Evolutionary conservation across 2,888 invertebrate species (phyloP).

Genomic region (Ectobius pallidus): DNA sequence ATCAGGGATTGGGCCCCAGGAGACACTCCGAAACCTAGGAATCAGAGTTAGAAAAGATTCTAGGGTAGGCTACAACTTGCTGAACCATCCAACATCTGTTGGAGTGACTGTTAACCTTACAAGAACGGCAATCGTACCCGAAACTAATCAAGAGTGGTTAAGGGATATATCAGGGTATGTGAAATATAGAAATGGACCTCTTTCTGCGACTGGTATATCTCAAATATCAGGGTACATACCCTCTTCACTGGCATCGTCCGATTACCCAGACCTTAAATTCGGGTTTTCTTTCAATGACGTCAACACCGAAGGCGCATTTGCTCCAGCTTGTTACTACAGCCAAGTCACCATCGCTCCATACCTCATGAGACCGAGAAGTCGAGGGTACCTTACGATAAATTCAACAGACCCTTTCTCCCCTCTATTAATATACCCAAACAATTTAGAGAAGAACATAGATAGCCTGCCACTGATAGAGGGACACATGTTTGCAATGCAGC

Average conservation of each 20-base stretch:
- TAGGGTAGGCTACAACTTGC: not conserved
- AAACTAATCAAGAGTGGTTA: not conserved
- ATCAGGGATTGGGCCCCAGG: not conserved
- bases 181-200: not conserved
- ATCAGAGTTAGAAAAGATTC: not conserved
- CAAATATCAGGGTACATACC: not conserved
- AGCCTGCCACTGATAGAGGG: not conserved
- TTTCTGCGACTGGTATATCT: not conserved
- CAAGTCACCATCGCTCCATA: not conserved
- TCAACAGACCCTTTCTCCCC: not conserved
- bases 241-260: not conserved
- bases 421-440: not conserved
- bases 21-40: not conserved
- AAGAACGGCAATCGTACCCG: not conserved
- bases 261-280: not conserved
- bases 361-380: not conserved
- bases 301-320: not conserved
- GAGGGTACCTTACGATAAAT: not conserved
- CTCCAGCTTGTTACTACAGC: not conserved
- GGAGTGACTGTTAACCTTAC: not conserved
- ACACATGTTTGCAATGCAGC: not conserved
- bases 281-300: conserved; percentile 3
- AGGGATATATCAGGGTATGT: not conserved
- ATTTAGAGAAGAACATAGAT: not conserved
- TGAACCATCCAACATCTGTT: not conserved